These are phyloP conservation scores for Doryteuthis pealeii DNA, from an alignment of 1,140 invertebrate species.

Conservation along the genomic window DNA sequence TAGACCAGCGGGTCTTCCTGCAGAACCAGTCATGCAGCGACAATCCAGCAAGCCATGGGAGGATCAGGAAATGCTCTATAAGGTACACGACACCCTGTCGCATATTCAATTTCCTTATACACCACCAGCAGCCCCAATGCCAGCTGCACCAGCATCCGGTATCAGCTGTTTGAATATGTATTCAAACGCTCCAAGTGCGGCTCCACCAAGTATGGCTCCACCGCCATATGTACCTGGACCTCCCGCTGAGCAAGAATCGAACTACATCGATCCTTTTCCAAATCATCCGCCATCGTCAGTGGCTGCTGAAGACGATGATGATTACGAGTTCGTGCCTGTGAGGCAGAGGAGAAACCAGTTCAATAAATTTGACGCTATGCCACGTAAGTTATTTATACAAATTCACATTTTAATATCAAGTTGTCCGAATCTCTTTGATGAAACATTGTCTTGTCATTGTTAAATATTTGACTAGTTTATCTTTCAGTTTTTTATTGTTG, in stretches of 20 bases:
- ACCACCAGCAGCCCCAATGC: not conserved
- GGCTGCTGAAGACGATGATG: constrained; percentile 32
- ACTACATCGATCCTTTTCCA: constrained; percentile 1
- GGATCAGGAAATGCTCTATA: not conserved
- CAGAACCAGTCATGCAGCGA: not conserved
- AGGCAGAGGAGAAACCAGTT: constrained; percentile 29
- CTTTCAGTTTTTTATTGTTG: too few species aligned
- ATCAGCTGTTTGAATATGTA: not conserved
- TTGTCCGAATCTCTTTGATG: too few species aligned
- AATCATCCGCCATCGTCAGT: not conserved
- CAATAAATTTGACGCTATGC: not conserved
- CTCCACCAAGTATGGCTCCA: not conserved
- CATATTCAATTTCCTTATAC: not conserved
- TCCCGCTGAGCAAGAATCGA: not conserved
- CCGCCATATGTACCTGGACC: not conserved
- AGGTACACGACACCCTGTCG: not conserved
- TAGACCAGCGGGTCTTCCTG: not conserved
- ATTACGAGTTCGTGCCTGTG: constrained; percentile 31
- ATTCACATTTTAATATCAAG: too few species aligned
- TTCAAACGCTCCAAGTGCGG: not conserved
- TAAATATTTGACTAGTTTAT: too few species aligned
- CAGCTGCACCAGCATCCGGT: not conserved
- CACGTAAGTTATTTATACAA: not conserved
- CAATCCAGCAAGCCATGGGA: constrained; percentile 4
- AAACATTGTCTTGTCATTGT: too few species aligned